These are phyloP conservation scores for Delia radicum DNA, from an alignment of 1,140 invertebrate genomes.

Conservation along the genomic window DNA sequence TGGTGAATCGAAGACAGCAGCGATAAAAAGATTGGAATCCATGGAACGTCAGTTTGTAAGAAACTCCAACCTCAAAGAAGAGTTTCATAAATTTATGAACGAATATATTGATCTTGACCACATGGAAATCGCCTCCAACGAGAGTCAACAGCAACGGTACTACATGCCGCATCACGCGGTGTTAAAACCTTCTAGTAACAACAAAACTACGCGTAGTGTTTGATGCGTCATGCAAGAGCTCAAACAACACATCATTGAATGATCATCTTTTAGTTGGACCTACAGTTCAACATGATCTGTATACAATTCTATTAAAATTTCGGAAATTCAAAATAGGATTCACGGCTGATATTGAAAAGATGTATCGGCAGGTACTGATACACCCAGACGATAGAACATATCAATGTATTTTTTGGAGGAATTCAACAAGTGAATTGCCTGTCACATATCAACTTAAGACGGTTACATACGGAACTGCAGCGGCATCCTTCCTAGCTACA, in stretches of 20 bases:
- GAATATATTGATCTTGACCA: constrained; percentile 27
- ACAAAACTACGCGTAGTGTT: constrained; percentile 44
- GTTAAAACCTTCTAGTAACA: constrained; percentile 38
- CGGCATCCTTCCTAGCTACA: constrained; percentile 13
- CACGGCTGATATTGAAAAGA: constrained; percentile 19
- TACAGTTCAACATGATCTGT: constrained; percentile 38
- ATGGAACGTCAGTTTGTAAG: background rate
- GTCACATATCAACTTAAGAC: background rate
- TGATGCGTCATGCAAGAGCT: constrained; percentile 35
- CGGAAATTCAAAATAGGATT: background rate
- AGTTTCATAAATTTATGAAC: constrained; percentile 23
- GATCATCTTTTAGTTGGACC: constrained; percentile 44
- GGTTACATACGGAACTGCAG: constrained; percentile 18
- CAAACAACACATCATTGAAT: constrained; percentile 40
- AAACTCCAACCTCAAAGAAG: background rate
- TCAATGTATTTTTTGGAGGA: background rate
- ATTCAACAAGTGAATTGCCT: background rate
- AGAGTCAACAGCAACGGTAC: background rate
- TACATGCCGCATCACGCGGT: constrained; percentile 47
- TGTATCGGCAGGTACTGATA: background rate
- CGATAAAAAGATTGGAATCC: background rate
- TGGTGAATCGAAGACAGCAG: background rate
- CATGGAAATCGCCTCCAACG: constrained; percentile 9
- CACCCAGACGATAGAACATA: background rate
- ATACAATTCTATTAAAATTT: constrained; percentile 27